Conservation (phyloP, 2,113 vertebrate genomes). For the Calonectris borealis region DNA sequence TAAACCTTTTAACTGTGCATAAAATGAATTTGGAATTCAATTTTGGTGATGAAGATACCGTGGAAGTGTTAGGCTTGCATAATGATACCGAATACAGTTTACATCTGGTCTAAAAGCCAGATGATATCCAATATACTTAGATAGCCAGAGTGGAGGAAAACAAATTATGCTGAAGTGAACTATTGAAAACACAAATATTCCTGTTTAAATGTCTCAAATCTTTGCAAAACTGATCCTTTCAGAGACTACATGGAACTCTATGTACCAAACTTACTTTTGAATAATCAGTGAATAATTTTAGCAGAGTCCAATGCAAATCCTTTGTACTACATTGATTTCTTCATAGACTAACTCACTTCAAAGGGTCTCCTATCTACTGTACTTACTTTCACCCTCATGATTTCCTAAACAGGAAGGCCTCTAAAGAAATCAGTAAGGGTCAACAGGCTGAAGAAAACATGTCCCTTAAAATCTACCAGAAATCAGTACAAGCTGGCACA, state of each 20-base stretch:
- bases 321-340: neutral
- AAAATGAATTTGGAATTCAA: neutral
- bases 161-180: neutral
- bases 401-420: neutral
- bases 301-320: neutral
- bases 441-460: neutral
- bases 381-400: neutral
- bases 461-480: neutral
- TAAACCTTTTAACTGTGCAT: neutral
- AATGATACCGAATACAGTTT: neutral
- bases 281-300: neutral
- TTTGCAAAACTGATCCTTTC: neutral
- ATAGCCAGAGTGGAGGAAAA: neutral
- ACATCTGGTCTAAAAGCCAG: neutral
- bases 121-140: neutral
- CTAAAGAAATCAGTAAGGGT: neutral
- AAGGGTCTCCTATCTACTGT: neutral
- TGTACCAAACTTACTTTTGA: neutral
- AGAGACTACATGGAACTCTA: neutral
- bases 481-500: neutral
- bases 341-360: neutral
- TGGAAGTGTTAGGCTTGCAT: neutral
- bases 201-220: neutral
- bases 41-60: neutral
- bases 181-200: neutral